Evolutionary conservation across 2,888 invertebrate species (phyloP), one percentile per base, ranked within the genome.

Genomic region (Megalurothrips usitatus): DNA sequence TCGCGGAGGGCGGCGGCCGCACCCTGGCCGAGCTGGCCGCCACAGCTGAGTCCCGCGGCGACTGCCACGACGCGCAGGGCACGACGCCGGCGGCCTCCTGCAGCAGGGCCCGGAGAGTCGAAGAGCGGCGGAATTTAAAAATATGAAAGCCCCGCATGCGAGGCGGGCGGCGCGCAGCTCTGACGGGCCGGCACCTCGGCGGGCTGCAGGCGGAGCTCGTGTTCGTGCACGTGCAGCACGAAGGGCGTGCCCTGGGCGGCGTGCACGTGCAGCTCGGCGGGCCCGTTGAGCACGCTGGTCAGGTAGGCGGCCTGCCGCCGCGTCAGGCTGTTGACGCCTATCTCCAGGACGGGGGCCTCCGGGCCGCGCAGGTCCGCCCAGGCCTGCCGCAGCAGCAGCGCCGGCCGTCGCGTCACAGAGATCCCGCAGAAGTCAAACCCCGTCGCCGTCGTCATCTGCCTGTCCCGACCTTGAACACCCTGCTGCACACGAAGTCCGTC

Each of bases 401-500:
- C 2, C 34, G 2, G 6, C 34, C 34, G 34, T 43, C 19, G 52
- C 52, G 3, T 52, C 19, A 52, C 52, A 12, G 12, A 52, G 52
- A 3, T 52, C 14, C 10, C 10, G 10, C 1, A 58, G 1, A 17
- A 58, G 0, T 0, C 11, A 58, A 52, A 52, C 52, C 1, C 12
- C 10, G 52, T 12, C 52, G 52, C 17, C 58, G 58, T 14, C 0
- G 8, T 17, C n/a, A n/a, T 52, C 3, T 52, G 8, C 52, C 6
- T 43, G 34, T 58, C 58, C 11, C 23, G 6, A 68, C 68, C 68
- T 75, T 75, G 68, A 75, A 75, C 68, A 75, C 68, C 68, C 68
- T 75, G 68, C 68, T 75, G 68, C 68, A 75, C 68, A 75, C 26
- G 68, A 75, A 75, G 68, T 75, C 68, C 68, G 68, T 75, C 68